Evolutionary conservation across 2,797 vertebrate genomes (phyloP), one percentile per base, ranked within the genome.

Genomic region (Macroramphosus scolopax): DNA sequence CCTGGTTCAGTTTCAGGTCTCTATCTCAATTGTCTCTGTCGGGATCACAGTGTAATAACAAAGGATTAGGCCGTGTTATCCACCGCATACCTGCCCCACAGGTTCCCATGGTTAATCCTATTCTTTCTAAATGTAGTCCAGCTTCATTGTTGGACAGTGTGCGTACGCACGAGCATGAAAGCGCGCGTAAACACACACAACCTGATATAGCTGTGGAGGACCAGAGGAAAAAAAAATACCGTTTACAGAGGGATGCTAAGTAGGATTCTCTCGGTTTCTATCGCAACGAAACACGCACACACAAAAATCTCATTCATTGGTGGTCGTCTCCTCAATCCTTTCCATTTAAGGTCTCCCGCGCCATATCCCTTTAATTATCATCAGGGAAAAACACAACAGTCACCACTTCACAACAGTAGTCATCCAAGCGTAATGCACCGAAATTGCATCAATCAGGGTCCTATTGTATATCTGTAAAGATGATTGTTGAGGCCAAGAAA

Each of bases 391-490:
- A 40, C 6, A 48, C 18, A 50, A 47, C 77, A 37, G 74, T 14
- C 13, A 4, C 28, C 5, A 24, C 58, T 51, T 63, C 56, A 47
- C 36, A 51, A 35, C 55, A 34, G 24, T 13, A 17, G 69, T 68
- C 72, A 62, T 45, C 40, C 43, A 2, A 18, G 38, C 64, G 70
- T 83, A 81, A 89, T 84, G 56, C 39, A 63, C 31, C 58, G 54
- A 82, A 88, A 90, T 89, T 80, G 71, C 72, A 76, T 40, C 73
- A 88, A 83, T 88, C 66, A 80, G 44, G 18, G 25, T 51, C 41
- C 53, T 62, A 53, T 78, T 81, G 58, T 72, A 63, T 72, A 83
- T 75, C 26, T 74, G 39, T 45, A 36, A 68, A 73, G 80, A 71
- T 77, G 49, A 87, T 75, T 82, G 55, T 51, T 40, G 31, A 56